Base-by-base conservation (phyloP, 2,888 invertebrate genomes). In the Adelognathus sp. region DNA sequence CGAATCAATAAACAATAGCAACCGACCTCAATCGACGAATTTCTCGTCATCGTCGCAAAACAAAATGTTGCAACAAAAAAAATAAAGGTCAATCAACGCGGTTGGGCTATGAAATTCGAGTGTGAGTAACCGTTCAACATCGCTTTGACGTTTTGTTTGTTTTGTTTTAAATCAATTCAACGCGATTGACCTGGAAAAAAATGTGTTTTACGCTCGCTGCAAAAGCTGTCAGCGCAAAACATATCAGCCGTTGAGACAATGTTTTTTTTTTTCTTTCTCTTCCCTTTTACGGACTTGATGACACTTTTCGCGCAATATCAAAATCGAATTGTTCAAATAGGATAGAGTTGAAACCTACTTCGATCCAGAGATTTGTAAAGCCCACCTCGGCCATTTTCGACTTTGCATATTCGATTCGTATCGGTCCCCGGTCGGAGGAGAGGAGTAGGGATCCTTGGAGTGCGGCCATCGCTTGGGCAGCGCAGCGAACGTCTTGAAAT, bases 321-420 rank as follows among this genome's bases (percentile, higher is more conserved):
- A 85, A 87, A 39, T 31, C 31, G 33, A 46, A 29, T 72, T 44
- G 6, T 69, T 69, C 56, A 44, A 46, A 50, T 66, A 71, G 58
- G 70, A 71, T 75, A 79, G 70, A 74, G 67, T 76, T 79, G 86
- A 90, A 92, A 92, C 93, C 92, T 93, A 93, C 94, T 92, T 94
- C 93, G 86, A 90, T 91, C 91, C 91, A 91, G 86, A 91, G 88
- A 89, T 91, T 91, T 87, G 90, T 90, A 89, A 91, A 91, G 88
- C 91, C 91, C 89, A 94, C 94, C 93, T 96, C 97, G 92, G 98
- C 97, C 98, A 99, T 98, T 95, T 98, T 98, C 93, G 97, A 98
- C 94, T 98, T 97, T 93, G 99, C 99, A 94, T 97, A 99, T 94
- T 99, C 99, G 93, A 99, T 98, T 92, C 98, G 96, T 92, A 99